Conservation (phyloP, 2,797 vertebrate species). For the Galago senegalensis region DNA sequence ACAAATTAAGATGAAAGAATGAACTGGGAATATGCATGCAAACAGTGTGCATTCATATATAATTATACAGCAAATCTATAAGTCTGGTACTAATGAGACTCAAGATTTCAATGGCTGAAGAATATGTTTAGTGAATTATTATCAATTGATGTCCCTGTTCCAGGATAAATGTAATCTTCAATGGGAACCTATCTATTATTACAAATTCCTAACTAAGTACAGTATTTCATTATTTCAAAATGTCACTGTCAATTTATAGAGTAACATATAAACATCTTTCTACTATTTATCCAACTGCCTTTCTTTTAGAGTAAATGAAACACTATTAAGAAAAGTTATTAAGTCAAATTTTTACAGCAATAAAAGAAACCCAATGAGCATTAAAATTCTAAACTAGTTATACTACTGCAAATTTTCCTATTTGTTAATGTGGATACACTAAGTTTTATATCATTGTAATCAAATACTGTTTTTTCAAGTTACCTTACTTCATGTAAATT, state of each 20-base stretch:
- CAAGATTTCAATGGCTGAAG: constrained; percentile 87
- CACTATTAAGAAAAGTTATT: constrained; percentile 71
- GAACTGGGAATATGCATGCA: constrained; percentile 81
- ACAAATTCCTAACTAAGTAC: constrained; percentile 89
- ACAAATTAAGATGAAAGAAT: constrained; percentile 85
- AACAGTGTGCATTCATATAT: constrained; percentile 79
- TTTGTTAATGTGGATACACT: constrained; percentile 4
- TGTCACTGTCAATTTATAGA: constrained; percentile 89
- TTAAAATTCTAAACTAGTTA: constrained; percentile 58
- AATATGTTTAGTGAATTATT: constrained; percentile 88
- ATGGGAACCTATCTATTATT: constrained; percentile 88
- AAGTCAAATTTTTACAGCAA: constrained; percentile 49
- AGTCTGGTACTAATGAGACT: constrained; percentile 89
- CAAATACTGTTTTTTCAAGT: constrained; percentile 34
- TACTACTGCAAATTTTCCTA: constrained; percentile 37
- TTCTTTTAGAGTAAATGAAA: constrained; percentile 82
- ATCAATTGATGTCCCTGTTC: constrained; percentile 87
- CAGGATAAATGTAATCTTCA: constrained; percentile 88
- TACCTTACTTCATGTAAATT: constrained; percentile 56
- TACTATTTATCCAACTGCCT: constrained; percentile 68
- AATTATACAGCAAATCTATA: constrained; percentile 84
- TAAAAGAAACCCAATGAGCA: constrained; percentile 55
- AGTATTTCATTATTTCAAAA: constrained; percentile 89
- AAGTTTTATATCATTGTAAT: constrained; percentile 52
- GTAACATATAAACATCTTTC: constrained; percentile 89